Evolutionary conservation across 2,888 invertebrate genomes (phyloP), one percentile per base, ranked within the genome.

Genomic region (Glyphotaelius pellucidus): DNA sequence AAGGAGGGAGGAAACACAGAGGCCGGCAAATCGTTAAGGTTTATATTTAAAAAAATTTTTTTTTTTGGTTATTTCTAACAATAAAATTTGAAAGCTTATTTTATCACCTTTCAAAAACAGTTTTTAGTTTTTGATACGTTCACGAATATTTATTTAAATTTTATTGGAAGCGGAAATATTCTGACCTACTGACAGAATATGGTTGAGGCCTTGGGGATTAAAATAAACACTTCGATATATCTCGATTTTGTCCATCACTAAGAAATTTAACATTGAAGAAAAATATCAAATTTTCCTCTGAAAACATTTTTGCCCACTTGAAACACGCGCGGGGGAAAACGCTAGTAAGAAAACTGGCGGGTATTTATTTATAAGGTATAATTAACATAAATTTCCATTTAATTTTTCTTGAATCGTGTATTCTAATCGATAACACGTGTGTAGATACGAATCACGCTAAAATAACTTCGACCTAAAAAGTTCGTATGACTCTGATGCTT

Each of bases 371-470:
- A 83, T 5, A 32, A 5, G 15, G 32, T 31, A 32, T 25, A 83
- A 83, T 83, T 31, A 83, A 32, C 35, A 67, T n/a, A 67, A 67
- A 67, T 67, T 67, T 67, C 67, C 67, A 67, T 67, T 67, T 67
- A 25, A n/a, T 67, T 67, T 67, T n/a, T 67, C 9, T 19, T 52
- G n/a, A 67, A 67, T 67, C 67, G 67, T 67, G n/a, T 67, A n/a
- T 67, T 67, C 67, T n/a, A 25, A 67, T 7, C 67, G 67, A n/a
- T 67, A 67, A 67, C 67, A 67, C 67, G 67, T 67, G 67, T 67
- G 25, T 67, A 67, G 67, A 67, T 67, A 67, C 9, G 25, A n/a
- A 67, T 67, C 67, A 67, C 7, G 25, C 67, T 67, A 9, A n/a
- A 67, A 67, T 67, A 67, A 67, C 67, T 67, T 67, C 67, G 25